Evolutionary conservation across 2,797 vertebrate genomes (phyloP), one percentile per base, ranked within the genome.

Genomic region (Argentina silus): DNA sequence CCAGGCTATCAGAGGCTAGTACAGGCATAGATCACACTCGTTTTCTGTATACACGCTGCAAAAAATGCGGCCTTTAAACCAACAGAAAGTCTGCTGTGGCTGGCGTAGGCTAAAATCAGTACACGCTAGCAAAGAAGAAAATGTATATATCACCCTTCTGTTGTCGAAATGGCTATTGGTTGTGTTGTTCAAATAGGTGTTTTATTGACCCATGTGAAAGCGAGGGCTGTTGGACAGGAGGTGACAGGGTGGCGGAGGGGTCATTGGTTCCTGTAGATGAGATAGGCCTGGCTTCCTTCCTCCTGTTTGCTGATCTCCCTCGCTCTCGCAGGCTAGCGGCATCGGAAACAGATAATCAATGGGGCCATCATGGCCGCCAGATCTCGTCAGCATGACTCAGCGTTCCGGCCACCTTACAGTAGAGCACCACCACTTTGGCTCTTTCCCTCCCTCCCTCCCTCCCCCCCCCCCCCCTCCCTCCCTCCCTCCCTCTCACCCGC

Each of bases 311-410:
- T 23, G 57, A 27, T 21, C 44, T 66, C 63, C 17, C 44, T 7
- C 27, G 27, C 27, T 12, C 44, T 66, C 17, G 19, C 44, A 7
- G n/a, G 27, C 27, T 19, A 50, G 45, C 19, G 3, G 45, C 64
- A 66, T 66, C 45, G 64, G 47, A 66, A 66, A 66, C 64, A 66
- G 64, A 66, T 66, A 66, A 66, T 66, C 45, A 23, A 66, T 50
- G 12, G 19, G 23, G 47, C 44, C 47, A 23, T 43, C 27, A 62
- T 62, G 59, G 59, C 63, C 63, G 63, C 63, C 63, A 66, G 19
- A 48, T 19, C 64, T 45, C 11, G 47, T 21, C 60, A 62, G 60
- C 36, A 62, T 62, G 60, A 62, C 60, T 62, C 60, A 62, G 60
- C 60, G 17, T 11, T 21, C 64, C 48, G 23, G 59, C 59, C 11